phyloP scores from a whole-genome alignment of 2,888 invertebrate genomes.

The Autographa gamma region DNA sequence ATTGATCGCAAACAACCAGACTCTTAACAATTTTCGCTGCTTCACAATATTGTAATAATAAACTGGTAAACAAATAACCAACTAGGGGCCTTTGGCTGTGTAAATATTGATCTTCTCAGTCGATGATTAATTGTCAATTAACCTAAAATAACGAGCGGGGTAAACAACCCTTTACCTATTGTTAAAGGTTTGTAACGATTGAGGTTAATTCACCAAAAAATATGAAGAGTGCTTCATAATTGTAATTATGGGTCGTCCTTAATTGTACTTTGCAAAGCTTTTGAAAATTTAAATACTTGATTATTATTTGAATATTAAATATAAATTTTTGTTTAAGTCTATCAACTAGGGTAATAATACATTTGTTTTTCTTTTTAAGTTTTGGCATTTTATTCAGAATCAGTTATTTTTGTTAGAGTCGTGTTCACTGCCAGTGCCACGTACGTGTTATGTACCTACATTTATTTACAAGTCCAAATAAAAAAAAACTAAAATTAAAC shows the following conservation, averaged over 20 bases:
- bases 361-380: too few relatives aligned
- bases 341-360: too few relatives aligned
- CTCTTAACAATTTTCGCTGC: background rate
- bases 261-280: background rate
- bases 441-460: too few relatives aligned
- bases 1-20: too few relatives aligned
- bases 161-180: conserved; percentile 31
- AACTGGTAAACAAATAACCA: background rate
- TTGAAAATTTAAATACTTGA: conserved; percentile 11
- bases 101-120: conserved; percentile 11
- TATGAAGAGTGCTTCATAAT: conserved; percentile 24
- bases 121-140: conserved; percentile 44
- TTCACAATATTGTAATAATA: background rate
- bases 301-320: background rate
- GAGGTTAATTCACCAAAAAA: conserved; percentile 31
- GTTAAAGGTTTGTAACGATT: conserved; percentile 31
- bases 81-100: background rate
- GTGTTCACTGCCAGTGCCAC: too few relatives aligned
- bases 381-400: too few relatives aligned
- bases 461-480: too few relatives aligned
- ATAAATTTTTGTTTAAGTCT: too few relatives aligned
- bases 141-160: conserved; percentile 37
- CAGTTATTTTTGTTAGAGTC: too few relatives aligned
- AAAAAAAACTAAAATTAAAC: too few relatives aligned
- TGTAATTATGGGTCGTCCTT: conserved; percentile 12